phyloP scores from a whole-genome alignment of 2,888 invertebrate genomes.

The Diabrotica balteata region DNA sequence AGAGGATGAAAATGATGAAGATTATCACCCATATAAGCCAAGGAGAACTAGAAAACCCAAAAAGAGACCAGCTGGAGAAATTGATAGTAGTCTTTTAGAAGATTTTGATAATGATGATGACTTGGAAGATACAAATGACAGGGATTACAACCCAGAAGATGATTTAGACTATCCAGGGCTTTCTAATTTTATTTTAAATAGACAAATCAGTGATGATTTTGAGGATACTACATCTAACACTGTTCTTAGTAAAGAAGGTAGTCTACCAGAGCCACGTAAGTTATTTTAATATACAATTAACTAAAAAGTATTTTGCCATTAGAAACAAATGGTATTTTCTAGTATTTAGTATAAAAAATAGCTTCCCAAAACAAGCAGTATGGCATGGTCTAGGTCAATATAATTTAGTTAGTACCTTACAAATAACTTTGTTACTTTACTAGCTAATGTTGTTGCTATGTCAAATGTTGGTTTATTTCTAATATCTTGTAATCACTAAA shows the following conservation, averaged over 20 bases:
- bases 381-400: no score
- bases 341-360: no score
- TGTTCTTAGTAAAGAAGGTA: background rate
- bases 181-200: conserved; percentile 27
- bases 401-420: no score
- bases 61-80: conserved; percentile 34
- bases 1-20: conserved; percentile 36
- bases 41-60: conserved; percentile 36
- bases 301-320: no score
- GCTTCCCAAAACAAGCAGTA: no score
- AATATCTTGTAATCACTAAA: no score
- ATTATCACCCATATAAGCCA: conserved; percentile 35
- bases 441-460: no score
- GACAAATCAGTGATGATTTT: conserved; percentile 18
- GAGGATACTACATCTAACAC: conserved; percentile 3
- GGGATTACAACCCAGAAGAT: conserved; percentile 36
- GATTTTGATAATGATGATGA: conserved; percentile 35
- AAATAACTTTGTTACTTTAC: no score
- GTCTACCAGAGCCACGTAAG: no score
- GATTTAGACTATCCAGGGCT: conserved; percentile 29
- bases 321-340: no score
- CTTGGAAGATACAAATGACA: conserved; percentile 34
- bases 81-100: conserved; percentile 36
- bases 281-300: no score
- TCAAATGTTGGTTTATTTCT: no score